Evolutionary conservation across 2,797 vertebrate species (phyloP).

Genomic region (Neosalanx taihuensis): DNA sequence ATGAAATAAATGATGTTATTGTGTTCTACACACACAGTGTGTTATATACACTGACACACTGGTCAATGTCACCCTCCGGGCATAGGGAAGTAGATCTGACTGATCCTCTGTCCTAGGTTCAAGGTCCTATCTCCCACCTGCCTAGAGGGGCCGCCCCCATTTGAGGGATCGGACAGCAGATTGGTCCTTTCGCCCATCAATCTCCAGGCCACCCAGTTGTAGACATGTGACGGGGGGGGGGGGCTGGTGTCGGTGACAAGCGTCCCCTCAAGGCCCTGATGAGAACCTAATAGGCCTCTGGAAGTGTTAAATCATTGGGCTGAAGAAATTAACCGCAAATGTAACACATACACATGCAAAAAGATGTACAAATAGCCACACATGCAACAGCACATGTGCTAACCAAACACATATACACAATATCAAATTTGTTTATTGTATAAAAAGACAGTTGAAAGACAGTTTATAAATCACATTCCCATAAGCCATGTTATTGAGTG

Average conservation of each 20-base stretch:
- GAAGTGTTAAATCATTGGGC: conserved; percentile 16
- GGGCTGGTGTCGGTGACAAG: conserved; percentile 53
- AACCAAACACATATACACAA: neutral
- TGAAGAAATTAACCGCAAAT: conserved; percentile 6
- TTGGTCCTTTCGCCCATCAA: conserved; percentile 57
- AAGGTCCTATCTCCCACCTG: conserved; percentile 21
- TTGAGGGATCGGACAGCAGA: conserved; percentile 53
- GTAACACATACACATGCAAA: neutral
- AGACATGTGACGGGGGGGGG: conserved; percentile 29
- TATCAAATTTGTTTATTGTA: neutral
- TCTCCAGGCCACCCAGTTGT: conserved; percentile 32
- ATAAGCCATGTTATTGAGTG: conserved; percentile 18
- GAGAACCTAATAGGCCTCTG: conserved; percentile 28
- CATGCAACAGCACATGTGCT: neutral
- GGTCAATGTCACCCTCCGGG: conserved; percentile 7
- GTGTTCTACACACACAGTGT: neutral
- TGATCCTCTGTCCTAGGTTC: conserved; percentile 27
- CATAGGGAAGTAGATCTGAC: conserved; percentile 31
- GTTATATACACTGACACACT: neutral
- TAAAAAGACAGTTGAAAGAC: neutral
- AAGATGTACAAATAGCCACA: conserved; percentile 7
- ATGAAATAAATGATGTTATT: too few species aligned
- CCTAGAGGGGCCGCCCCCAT: conserved; percentile 30
- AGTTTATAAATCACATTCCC: neutral
- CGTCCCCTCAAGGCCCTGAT: conserved; percentile 35